A percentile compares a stretch with the other conserved stretches of the same genome.
Conservation (phyloP, 2,797 vertebrate species). For the Diceros bicornis region DNA sequence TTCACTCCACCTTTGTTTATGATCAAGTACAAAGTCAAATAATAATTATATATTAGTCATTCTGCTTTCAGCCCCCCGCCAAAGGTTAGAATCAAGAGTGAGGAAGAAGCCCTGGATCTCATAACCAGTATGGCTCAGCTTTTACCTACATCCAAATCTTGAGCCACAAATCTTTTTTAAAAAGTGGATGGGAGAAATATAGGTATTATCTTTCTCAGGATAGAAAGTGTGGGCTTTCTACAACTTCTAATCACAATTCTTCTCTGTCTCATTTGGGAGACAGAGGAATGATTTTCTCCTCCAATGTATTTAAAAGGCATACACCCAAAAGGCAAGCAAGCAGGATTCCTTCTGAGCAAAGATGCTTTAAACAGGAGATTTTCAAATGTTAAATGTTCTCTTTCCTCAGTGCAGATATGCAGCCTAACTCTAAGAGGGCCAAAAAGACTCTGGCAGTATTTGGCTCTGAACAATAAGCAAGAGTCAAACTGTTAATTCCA, state of each 20-base stretch:
- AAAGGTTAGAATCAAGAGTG: background rate
- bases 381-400: conserved; percentile 69
- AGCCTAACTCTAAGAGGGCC: conserved; percentile 48
- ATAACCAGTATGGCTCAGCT: background rate
- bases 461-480: conserved; percentile 66
- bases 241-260: conserved; percentile 46
- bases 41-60: conserved; percentile 30
- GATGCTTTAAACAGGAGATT: conserved; percentile 57
- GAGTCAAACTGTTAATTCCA: conserved; percentile 71
- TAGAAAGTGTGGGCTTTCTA: background rate
- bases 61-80: background rate
- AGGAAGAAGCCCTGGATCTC: background rate
- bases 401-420: conserved; percentile 41
- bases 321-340: conserved; percentile 49
- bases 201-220: conserved; percentile 36
- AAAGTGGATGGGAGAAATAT: background rate
- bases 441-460: conserved; percentile 63
- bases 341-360: conserved; percentile 61
- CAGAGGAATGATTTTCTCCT: conserved; percentile 36
- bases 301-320: conserved; percentile 44
- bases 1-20: conserved; percentile 16
- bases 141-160: conserved; percentile 38
- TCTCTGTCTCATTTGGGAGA: conserved; percentile 44
- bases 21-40: conserved; percentile 35
- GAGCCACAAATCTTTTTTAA: background rate